Evolutionary conservation across 1,140 invertebrate genomes (phyloP).

Genomic region (Zaprionus gabonicus): DNA sequence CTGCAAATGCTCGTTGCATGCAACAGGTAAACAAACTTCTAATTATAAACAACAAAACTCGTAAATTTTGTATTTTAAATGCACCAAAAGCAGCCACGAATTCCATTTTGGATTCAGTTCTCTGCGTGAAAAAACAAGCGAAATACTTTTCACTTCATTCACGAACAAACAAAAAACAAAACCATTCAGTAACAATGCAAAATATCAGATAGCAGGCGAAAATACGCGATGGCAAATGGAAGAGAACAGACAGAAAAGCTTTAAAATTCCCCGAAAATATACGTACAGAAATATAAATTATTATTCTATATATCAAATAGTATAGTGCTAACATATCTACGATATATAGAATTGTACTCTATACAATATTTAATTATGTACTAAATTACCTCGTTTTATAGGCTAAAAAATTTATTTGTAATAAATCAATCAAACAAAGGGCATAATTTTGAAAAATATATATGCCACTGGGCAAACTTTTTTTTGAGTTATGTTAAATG

Average conservation of each 20-base stretch:
- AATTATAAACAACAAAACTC: slow-evolving; percentile 24
- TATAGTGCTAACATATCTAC: too few species aligned
- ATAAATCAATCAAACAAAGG: too few species aligned
- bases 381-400: too few species aligned
- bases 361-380: too few species aligned
- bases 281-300: too few species aligned
- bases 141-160: neutral
- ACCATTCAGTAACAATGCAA: neutral
- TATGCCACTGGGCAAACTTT: too few species aligned
- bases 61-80: neutral
- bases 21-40: slow-evolving; percentile 20
- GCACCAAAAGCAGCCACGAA: neutral
- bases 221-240: neutral
- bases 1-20: slow-evolving; percentile 5
- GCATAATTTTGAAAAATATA: too few species aligned
- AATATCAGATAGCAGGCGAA: slow-evolving; percentile 24
- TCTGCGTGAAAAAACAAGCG: neutral
- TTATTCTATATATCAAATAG: too few species aligned
- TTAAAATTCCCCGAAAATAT: too few species aligned
- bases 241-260: neutral
- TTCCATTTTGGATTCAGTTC: neutral
- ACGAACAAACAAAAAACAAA: neutral
- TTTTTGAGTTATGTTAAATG: too few species aligned
- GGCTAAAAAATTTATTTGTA: too few species aligned
- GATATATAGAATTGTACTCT: too few species aligned